These are phyloP conservation scores for Orthosia gothica DNA, from an alignment of 2,888 invertebrate species.

Conservation along the genomic window DNA sequence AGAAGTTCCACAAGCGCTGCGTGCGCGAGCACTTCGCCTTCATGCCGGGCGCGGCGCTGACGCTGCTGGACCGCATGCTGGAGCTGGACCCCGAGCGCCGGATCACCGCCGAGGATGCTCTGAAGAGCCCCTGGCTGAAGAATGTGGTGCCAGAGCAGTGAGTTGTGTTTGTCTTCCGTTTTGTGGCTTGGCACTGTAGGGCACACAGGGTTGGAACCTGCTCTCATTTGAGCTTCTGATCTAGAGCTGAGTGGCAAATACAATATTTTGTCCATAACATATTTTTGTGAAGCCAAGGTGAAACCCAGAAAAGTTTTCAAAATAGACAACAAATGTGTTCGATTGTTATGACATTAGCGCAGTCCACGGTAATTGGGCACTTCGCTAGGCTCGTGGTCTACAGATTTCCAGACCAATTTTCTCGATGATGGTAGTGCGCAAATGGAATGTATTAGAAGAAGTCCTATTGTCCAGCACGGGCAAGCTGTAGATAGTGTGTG, in stretches of 20 bases:
- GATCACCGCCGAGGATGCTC: slow-evolving; percentile 98
- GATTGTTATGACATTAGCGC: not conserved
- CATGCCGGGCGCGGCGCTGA: slow-evolving; percentile 96
- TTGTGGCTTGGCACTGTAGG: slow-evolving; percentile 70
- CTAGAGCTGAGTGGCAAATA: too few relatives aligned
- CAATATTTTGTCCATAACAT: too few relatives aligned
- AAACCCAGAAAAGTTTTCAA: too few relatives aligned
- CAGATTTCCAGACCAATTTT: not conserved
- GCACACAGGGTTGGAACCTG: too few relatives aligned
- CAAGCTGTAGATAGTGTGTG: not conserved
- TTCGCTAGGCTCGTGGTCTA: not conserved
- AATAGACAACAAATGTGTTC: not conserved
- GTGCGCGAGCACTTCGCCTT: slow-evolving; percentile 98
- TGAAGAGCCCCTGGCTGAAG: slow-evolving; percentile 98
- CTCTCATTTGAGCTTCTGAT: too few relatives aligned
- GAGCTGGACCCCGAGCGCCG: slow-evolving; percentile 98
- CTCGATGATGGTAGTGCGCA: not conserved
- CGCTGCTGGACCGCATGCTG: slow-evolving; percentile 98
- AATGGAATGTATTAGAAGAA: not conserved
- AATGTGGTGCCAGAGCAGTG: slow-evolving; percentile 97
- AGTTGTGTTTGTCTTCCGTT: slow-evolving; percentile 76
- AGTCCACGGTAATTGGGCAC: not conserved
- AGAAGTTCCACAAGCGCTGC: slow-evolving; percentile 96
- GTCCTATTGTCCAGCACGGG: not conserved
- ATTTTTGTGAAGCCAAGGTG: too few relatives aligned